phyloP scores from a whole-genome alignment of 2,888 invertebrate genomes.

The Xylota sylvarum region DNA sequence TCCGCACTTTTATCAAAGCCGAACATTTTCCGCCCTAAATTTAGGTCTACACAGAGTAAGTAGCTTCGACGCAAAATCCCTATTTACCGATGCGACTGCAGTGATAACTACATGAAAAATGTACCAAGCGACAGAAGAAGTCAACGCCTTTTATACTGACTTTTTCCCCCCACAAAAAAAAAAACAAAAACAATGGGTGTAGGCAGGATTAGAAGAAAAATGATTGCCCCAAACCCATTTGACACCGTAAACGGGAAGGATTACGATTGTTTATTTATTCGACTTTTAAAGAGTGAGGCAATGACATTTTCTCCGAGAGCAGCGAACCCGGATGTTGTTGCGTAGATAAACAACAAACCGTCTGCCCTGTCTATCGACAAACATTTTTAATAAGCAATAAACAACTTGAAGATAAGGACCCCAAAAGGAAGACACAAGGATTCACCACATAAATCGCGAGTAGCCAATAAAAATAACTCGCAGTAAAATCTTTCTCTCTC shows the following conservation, averaged over 20 bases:
- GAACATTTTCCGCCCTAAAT: constrained; percentile 24
- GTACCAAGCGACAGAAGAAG: constrained; percentile 23
- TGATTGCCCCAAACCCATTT: constrained; percentile 32
- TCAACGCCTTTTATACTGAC: constrained; percentile 9
- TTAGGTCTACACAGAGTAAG: constrained; percentile 1
- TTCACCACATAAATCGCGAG: constrained; percentile 24
- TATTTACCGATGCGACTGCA: constrained; percentile 37
- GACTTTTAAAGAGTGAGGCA: not conserved
- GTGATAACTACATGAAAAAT: constrained; percentile 44
- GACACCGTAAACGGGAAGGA: constrained; percentile 38
- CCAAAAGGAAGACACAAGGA: constrained; percentile 1
- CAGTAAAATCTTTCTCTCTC: not conserved
- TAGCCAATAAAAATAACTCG: constrained; percentile 30
- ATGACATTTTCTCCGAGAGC: not conserved
- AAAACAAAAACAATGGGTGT: not conserved
- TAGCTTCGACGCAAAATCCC: not conserved
- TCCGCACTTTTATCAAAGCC: constrained; percentile 28
- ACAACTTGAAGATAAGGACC: constrained; percentile 10
- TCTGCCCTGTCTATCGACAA: constrained; percentile 7
- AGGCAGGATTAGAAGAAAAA: constrained; percentile 47
- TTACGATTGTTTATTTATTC: constrained; percentile 43
- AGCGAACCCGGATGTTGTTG: constrained; percentile 4
- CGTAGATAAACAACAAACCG: constrained; percentile 23
- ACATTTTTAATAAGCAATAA: constrained; percentile 35
- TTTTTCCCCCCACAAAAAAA: constrained; percentile 5